Conservation (phyloP, 2,113 vertebrate genomes). For the Rhegmatorhina hoffmannsi region DNA sequence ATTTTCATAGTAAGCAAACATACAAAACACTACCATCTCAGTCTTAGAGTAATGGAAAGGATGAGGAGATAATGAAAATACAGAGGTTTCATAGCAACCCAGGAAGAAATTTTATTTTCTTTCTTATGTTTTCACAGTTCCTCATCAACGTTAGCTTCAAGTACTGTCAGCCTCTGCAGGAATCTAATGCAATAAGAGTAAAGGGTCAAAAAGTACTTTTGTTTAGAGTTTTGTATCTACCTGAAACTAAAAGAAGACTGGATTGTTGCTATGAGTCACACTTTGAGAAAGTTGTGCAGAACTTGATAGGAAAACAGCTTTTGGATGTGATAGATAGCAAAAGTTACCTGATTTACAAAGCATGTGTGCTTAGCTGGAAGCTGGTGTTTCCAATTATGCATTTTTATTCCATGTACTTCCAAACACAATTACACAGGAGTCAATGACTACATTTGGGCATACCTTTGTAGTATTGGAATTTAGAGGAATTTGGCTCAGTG, state of each 20-base stretch:
- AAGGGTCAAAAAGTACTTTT: not conserved
- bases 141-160: not conserved
- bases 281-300: not conserved
- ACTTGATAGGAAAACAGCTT: not conserved
- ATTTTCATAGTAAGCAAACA: not conserved
- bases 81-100: not conserved
- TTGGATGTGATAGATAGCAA: not conserved
- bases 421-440: not conserved
- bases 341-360: not conserved
- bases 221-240: not conserved
- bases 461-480: too few relatives aligned
- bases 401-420: not conserved
- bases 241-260: not conserved
- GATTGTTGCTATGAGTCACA: not conserved
- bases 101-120: not conserved
- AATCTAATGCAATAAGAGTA: not conserved
- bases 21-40: not conserved
- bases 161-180: not conserved
- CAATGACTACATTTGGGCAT: not conserved
- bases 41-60: not conserved
- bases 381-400: not conserved
- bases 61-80: not conserved
- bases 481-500: not conserved
- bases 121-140: not conserved
- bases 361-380: not conserved